Base-by-base conservation (phyloP, 2,797 vertebrate species). In the Enteromius paludinosus region DNA sequence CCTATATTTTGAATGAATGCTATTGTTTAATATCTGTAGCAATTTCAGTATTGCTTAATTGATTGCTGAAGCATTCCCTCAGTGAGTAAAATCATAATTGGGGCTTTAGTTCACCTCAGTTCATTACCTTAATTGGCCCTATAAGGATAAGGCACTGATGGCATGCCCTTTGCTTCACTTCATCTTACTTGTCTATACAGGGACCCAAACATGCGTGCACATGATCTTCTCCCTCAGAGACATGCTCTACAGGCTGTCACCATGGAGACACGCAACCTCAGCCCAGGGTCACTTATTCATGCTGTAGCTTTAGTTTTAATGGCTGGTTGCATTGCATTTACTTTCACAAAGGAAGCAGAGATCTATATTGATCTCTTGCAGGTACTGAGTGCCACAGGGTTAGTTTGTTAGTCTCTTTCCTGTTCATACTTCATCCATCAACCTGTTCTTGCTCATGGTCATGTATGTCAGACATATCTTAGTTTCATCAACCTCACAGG, bases 241-340 rank as follows among this genome's bases (percentile, higher is more conserved):
- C 64, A 49, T 52, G 64, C 23, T 68, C 47, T 62, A 23, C 15
- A 62, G 25, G 35, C 38, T 75, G 81, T 85, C 81, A 74, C 74
- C 43, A 84, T 82, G 43, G 59, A 74, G 70, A 85, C 64, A 33
- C n/a, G 62, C 66, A 33, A 61, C 38, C 72, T 81, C 61, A 71
- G 17, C 28, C 69, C 14, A 25, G 49, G 71, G 83, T 76, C 66
- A 68, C 9, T 33, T 74, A 38, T 25, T 38, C n/a, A 56, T 23
- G 30, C 71, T 56, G 12, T 69, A 47, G 52, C 74, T 77, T 47
- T 47, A 35, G 54, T 72, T 71, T 78, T 49, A 71, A 41, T 30
- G 41, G 41, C 33, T 83, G 66, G 65, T 62, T 83, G 41, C 52
- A 70, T 56, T 77, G 72, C 82, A 7, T 61, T 68, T 45, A 30